Conservation (phyloP, 2,888 invertebrate genomes). For the Drosophila siamana region DNA sequence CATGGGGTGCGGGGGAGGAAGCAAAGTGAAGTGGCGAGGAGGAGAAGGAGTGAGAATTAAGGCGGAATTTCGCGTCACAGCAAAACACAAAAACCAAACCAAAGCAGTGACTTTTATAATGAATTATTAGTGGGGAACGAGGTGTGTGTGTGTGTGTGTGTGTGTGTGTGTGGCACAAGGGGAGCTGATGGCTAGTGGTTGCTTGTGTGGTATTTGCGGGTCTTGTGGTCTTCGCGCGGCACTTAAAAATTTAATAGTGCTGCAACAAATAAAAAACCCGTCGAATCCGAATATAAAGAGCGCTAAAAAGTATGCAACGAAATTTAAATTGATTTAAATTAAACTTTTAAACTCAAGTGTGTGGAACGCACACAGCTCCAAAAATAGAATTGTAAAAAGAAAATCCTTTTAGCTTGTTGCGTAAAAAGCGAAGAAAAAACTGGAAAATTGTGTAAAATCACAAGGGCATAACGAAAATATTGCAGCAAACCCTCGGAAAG, state of each 20-base stretch:
- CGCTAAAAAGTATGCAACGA: constrained; percentile 47
- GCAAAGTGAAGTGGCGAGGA: background rate
- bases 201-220: constrained; percentile 77
- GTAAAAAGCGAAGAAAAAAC: constrained; percentile 14
- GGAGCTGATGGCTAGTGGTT: constrained; percentile 52
- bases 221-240: constrained; percentile 71
- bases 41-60: constrained; percentile 45
- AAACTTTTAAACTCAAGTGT: constrained; percentile 29
- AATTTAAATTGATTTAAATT: constrained; percentile 59
- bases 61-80: constrained; percentile 71
- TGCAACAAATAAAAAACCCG: constrained; percentile 58
- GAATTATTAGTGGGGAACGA: constrained; percentile 73
- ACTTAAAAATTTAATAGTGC: constrained; percentile 79
- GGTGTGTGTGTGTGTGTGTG: background rate
- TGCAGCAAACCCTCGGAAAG: constrained; percentile 14
- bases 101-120: constrained; percentile 81
- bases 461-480: constrained; percentile 44
- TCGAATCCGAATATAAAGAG: constrained; percentile 13
- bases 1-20: too few species aligned
- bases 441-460: constrained; percentile 10
- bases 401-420: constrained; percentile 46
- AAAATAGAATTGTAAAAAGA: background rate
- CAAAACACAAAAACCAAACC: constrained; percentile 81
- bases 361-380: background rate
- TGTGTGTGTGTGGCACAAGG: background rate